Base-by-base conservation (phyloP, 2,797 vertebrate species). In the Malurus splendens region DNA sequence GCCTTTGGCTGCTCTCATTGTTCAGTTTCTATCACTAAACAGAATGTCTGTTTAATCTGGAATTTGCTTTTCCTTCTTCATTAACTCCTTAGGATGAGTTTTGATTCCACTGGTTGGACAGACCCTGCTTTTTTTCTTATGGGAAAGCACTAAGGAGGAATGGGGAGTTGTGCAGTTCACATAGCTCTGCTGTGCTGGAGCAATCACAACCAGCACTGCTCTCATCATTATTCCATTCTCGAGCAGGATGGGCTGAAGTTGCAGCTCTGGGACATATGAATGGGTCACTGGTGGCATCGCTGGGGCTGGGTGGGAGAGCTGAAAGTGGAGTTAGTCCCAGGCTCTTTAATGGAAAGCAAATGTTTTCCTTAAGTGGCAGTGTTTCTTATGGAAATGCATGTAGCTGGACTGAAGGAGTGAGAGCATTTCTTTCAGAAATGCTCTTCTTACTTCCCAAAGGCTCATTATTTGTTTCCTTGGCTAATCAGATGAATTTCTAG, bases 161-260 rank as follows among this genome's bases (percentile, higher is more conserved):
- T 1, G 4, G 44, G 47, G 7, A 14, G 1, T 24, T 0, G 0
- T 7, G 75, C 16, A 32, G 44, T 27, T 36, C 23, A 16, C 0
- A 1, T 24, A 1, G 67, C 74, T 60, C 48, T 30, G 73, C 60
- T 33, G 47, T 9, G 8, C n/a, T n/a, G 81, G 30, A 67, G 70
- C 45, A 14, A 9, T 6, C 1, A 1, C 3, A 10, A 5, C 9
- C 32, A 2, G 23, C 18, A 24, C 80, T 39, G 66, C 42, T 52
- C 19, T 41, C 6, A 0, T 8, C 1, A 2, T 23, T 8, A 4
- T 19, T 33, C 57, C 48, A 65, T 41, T 44, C 47, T 20, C 1
- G 0, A 33, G 65, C 2, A 32, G 60, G 68, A 70, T 0, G 33
- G 68, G 61, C 68, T 74, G 82, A n/a, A 57, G 70, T 3, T 1